Base-by-base conservation (phyloP, 2,797 vertebrate species). In the Tapera naevia region DNA sequence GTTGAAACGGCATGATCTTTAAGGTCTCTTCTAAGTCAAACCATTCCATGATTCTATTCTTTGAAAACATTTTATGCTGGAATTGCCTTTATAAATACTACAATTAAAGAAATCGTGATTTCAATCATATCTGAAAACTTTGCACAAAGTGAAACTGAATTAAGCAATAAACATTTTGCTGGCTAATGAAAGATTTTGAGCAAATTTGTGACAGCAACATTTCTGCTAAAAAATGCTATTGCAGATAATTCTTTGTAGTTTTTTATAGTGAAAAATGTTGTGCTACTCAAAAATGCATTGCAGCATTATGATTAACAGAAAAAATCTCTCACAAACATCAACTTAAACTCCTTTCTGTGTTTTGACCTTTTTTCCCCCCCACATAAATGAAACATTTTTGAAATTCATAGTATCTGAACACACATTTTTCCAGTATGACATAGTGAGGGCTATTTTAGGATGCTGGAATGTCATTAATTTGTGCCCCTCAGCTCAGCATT, bases 391-490 rank as follows among this genome's bases (percentile, higher is more conserved):
- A 93, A 73, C 18, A 89, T 83, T 80, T 89, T 35, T 89, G 93
- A 93, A 90, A 88, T 76, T 60, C 72, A 60, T 8, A 83, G 41
- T 60, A 90, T 70, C 66, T 62, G 61, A 89, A 92, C 45, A 41
- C 41, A 82, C 50, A 62, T 79, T 91, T 91, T 94, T 94, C 53
- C 76, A 82, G 73, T 72, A 56, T 89, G 64, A 93, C n/a, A 72
- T 53, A 66, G 16, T 10, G 5, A 85, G 23, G 43, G 60, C 74
- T 93, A 87, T 87, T 97, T 96, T 88, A 94, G 89, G 64, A 91
- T 4, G 8, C 35, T 83, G 78, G 79, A 95, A 95, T 94, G 88
- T 75, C 76, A 91, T 94, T 96, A 95, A 91, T 94, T 80, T 80
- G 35, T 89, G 89, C 51, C 76, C 69, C 78, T 94, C 85, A 90